Base-by-base conservation (phyloP, 2,113 vertebrate species). In the Hippocampus zosterae region DNA sequence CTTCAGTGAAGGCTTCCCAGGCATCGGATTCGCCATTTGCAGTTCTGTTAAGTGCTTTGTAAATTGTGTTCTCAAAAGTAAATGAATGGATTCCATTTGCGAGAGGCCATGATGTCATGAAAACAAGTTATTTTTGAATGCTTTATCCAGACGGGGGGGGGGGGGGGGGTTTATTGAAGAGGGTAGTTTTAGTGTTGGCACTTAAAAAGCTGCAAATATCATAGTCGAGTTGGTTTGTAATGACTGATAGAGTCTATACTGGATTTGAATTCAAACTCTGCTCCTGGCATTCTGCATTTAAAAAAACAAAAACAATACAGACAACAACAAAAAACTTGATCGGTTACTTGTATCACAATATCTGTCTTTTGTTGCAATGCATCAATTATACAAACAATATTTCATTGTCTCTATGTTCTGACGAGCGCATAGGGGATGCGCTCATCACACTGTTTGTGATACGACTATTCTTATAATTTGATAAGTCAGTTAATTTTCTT, bases 31-130 rank as follows among this genome's bases (percentile, higher is more conserved):
- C 79, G 76, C 79, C 40, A 46, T 90, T 89, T 85, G 84, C 87
- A 84, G 79, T 86, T 87, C 79, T 85, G 84, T 89, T 91, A 90
- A 91, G 87, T 90, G 86, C 87, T 89, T 90, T 88, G 84, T 90
- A 85, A 88, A 89, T 86, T 84, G 81, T 76, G 76, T 83, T 88
- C 82, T 86, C 78, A 41, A 80, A 81, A 77, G 71, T 74, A 83
- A 87, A 88, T 78, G 74, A 89, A 76, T 56, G 23, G 75, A 81
- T 85, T 89, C 88, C 85, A 88, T 91, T 89, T 88, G 79, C 53
- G 8, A 72, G 18, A 64, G 71, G 69, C 78, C 75, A 71, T 72
- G 74, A 73, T 82, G 77, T 85, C 84, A 82, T 87, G 73, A 86
- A 87, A 85, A 79, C 82, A 81, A 81, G 81, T 81, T 86, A 86